Base-by-base conservation (phyloP, 1,140 invertebrate species). In the Diprion similis region DNA sequence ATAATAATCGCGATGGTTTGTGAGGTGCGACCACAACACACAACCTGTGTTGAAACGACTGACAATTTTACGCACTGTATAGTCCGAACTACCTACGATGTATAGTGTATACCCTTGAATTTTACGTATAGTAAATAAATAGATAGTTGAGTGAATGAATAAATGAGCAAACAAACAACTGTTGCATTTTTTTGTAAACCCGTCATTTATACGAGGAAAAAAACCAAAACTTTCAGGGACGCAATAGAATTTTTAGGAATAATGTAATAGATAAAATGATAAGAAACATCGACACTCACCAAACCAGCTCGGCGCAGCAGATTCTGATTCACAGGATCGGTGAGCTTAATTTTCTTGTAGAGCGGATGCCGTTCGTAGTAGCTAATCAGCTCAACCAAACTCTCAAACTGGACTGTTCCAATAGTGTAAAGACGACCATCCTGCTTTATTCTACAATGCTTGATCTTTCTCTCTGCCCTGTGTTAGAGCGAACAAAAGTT, bases 311-410 rank as follows among this genome's bases (percentile, higher is more conserved):
- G 86, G 76, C 91, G 88, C 1, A 95, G 88, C 46, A 94, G 84
- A 66, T 95, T 93, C 79, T 96, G 92, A 80, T 92, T 98, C n/a
- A 98, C 95, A 0, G 97, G 93, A 87, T 94, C 93, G 78, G 91
- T 92, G 3, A 99, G 89, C 81, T 95, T 97, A 1, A 98, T 95
- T 84, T 95, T 95, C 80, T 94, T 93, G 83, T 98, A 99, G 0
- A 99, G 86, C 0, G 97, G 95, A 89, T 96, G 92, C 71, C 93
- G 93, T 86, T 97, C 95, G 83, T 98, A 99, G 83, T 97, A 97
- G 73, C 90, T 92, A 1, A 99, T 94, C 73, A 99, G 89, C 76
- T 98, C 96, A 0, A 97, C 94, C n/a, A 99, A 89, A 81, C 94
- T 97, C 87, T 99, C 97, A 89, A 98, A 99, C 81, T 96, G 94